Evolutionary conservation across 1,140 invertebrate species (phyloP).

Genomic region (Drosophila sturtevanti): DNA sequence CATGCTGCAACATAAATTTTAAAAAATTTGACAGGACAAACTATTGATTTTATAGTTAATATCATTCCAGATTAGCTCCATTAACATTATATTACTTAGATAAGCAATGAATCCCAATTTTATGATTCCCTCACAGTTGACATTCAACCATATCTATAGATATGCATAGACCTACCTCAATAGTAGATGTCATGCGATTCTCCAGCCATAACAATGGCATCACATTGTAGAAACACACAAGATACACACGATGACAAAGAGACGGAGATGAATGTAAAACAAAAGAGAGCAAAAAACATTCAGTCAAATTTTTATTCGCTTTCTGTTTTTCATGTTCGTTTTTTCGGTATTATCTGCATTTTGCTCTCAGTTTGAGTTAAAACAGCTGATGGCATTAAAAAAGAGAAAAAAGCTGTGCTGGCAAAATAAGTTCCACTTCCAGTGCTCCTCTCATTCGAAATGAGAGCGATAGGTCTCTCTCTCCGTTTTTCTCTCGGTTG

Average conservation of each 20-base stretch:
- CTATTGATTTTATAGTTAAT: neutral
- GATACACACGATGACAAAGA: neutral
- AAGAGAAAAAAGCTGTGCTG: conserved; percentile 37
- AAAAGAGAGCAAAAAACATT: conserved; percentile 39
- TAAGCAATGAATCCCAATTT: too few species aligned
- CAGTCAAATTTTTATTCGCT: conserved; percentile 49
- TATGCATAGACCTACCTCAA: conserved; percentile 50
- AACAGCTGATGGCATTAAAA: conserved; percentile 55
- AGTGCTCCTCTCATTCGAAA: conserved; percentile 11
- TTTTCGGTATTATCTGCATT: neutral
- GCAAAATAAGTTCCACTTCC: conserved; percentile 66
- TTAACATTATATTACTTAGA: too few species aligned
- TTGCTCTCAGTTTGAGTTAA: neutral
- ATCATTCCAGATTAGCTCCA: too few species aligned
- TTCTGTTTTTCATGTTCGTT: conserved; percentile 17
- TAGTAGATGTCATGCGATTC: conserved; percentile 43
- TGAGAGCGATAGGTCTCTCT: neutral
- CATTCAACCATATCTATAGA: neutral
- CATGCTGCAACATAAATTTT: neutral
- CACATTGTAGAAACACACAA: conserved; percentile 36
- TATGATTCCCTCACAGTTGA: neutral
- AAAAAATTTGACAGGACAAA: neutral
- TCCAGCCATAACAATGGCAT: conserved; percentile 45
- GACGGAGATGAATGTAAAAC: conserved; percentile 1
- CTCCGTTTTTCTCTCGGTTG: neutral